These are phyloP conservation scores for Bucco capensis DNA, from an alignment of 2,113 vertebrate genomes.

Conservation along the genomic window DNA sequence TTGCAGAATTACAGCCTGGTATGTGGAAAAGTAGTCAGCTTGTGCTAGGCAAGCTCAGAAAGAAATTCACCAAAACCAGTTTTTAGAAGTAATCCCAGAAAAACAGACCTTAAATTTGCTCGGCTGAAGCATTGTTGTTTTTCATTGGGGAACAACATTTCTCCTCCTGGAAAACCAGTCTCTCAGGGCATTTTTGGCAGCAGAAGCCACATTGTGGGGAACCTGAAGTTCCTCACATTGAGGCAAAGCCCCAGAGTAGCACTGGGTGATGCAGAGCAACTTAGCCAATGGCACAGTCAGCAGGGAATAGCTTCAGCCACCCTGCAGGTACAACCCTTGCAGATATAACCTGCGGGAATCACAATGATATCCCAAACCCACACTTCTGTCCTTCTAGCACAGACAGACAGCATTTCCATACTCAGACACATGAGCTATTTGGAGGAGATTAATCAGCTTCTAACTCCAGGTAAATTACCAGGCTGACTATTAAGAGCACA, in stretches of 20 bases:
- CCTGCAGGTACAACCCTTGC: background rate
- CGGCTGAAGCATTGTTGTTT: background rate
- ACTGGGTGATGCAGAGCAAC: background rate
- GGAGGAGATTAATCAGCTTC: background rate
- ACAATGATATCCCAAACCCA: accelerated
- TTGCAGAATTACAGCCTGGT: background rate
- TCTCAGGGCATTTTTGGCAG: background rate
- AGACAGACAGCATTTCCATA: background rate
- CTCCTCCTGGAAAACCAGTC: background rate
- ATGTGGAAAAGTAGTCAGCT: background rate
- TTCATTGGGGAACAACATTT: background rate
- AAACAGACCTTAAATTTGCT: background rate
- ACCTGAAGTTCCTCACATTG: background rate
- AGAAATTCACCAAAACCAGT: background rate
- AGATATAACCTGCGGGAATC: background rate
- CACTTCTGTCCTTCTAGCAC: background rate
- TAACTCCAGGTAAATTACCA: background rate
- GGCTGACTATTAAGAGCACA: background rate
- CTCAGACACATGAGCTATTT: background rate
- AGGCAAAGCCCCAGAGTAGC: background rate
- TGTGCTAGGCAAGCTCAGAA: background rate
- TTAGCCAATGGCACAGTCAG: background rate
- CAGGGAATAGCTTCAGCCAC: background rate
- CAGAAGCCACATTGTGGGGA: background rate
- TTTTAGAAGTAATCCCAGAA: background rate